phyloP scores from a whole-genome alignment of 2,797 vertebrate species.

The Siniperca undulata region DNA sequence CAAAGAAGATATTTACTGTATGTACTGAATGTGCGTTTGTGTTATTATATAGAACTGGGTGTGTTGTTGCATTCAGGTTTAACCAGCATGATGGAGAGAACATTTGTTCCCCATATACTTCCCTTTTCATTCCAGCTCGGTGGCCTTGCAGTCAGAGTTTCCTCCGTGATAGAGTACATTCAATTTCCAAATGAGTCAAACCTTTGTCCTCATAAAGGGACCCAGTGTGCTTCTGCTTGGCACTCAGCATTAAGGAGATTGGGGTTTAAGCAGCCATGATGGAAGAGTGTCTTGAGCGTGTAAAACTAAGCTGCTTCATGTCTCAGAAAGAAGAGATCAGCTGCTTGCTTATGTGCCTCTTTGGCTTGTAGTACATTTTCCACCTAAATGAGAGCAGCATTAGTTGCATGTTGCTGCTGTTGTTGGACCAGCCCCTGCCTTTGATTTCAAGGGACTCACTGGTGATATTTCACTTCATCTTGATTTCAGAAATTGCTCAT shows the following conservation, averaged over 20 bases:
- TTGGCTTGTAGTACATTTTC: slow-evolving; percentile 48
- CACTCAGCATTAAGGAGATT: slow-evolving; percentile 63
- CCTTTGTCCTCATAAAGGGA: slow-evolving; percentile 53
- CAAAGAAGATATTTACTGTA: background rate
- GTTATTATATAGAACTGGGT: background rate
- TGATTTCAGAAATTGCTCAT: background rate
- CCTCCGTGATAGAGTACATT: slow-evolving; percentile 21
- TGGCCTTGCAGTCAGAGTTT: slow-evolving; percentile 37
- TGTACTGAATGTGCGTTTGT: background rate
- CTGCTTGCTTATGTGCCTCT: slow-evolving; percentile 47
- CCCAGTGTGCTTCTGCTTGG: slow-evolving; percentile 33
- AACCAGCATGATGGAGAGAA: background rate
- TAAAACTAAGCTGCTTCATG: slow-evolving; percentile 70
- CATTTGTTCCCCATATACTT: slow-evolving; percentile 16
- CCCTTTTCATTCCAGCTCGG: slow-evolving; percentile 42
- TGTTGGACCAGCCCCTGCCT: background rate
- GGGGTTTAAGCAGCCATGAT: slow-evolving; percentile 69
- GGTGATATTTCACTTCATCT: background rate
- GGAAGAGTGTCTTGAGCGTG: slow-evolving; percentile 55
- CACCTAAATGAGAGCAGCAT: slow-evolving; percentile 36
- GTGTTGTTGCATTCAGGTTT: slow-evolving; percentile 8
- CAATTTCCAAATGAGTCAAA: slow-evolving; percentile 66
- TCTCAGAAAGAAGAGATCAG: slow-evolving; percentile 69
- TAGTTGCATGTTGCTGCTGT: slow-evolving; percentile 5
- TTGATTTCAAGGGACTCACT: background rate